Conservation (phyloP, 2,797 vertebrate genomes). For the Coracias cyanogaster region DNA sequence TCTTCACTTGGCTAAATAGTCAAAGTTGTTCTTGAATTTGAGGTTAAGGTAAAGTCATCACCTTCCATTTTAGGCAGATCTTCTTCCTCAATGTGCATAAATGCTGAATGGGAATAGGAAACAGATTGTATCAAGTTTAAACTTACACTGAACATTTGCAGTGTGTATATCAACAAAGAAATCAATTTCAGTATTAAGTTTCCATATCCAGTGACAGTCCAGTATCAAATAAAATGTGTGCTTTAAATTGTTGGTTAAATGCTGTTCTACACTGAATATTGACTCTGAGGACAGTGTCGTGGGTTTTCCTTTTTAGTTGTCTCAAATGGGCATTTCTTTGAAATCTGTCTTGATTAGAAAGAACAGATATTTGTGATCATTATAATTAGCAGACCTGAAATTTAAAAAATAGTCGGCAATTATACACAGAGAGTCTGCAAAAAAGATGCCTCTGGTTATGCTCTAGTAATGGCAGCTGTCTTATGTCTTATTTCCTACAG, state of each 20-base stretch:
- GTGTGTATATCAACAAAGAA: not conserved
- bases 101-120: not conserved
- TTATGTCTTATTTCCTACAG: not conserved
- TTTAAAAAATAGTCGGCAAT: not conserved
- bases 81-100: not conserved
- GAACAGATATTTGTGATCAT: not conserved
- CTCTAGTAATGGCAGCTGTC: not conserved
- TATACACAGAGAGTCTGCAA: fast-evolving
- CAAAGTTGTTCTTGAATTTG: not conserved
- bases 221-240: not conserved
- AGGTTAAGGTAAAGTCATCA: not conserved
- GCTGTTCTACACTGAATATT: not conserved
- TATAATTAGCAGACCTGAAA: not conserved
- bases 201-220: not conserved
- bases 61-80: not conserved
- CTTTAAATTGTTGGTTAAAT: not conserved
- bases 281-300: not conserved
- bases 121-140: not conserved
- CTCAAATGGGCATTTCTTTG: not conserved
- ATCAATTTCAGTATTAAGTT: not conserved
- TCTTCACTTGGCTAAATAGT: not conserved
- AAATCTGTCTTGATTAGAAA: not conserved
- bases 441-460: not conserved
- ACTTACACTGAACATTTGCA: not conserved
- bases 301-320: not conserved